Evolutionary conservation across 2,888 invertebrate genomes (phyloP).

Genomic region (Drosophila nr. medialis): DNA sequence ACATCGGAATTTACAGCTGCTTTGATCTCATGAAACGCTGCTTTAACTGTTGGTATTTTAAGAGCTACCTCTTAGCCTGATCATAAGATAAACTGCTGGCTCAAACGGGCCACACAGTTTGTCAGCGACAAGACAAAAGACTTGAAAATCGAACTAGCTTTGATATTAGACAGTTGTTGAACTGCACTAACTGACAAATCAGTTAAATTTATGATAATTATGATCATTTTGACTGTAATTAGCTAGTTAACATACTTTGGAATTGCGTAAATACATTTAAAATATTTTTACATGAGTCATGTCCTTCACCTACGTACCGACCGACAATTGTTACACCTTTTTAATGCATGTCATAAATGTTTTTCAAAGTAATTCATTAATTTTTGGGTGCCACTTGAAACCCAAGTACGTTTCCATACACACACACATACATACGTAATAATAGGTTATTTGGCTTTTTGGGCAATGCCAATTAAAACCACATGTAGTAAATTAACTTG

Average conservation of each 20-base stretch:
- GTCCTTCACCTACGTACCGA: slow-evolving; percentile 56
- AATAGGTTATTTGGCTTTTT: slow-evolving; percentile 20
- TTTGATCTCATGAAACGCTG: slow-evolving; percentile 35
- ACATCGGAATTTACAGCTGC: slow-evolving; percentile 35
- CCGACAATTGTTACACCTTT: slow-evolving; percentile 47
- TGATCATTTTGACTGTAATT: neutral
- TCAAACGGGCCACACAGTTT: slow-evolving; percentile 40
- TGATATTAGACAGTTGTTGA: neutral
- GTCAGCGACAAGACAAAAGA: slow-evolving; percentile 31
- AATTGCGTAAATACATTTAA: neutral
- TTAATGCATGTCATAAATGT: slow-evolving; percentile 39
- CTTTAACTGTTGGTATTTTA: slow-evolving; percentile 33
- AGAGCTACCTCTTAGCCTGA: slow-evolving; percentile 26
- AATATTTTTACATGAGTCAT: slow-evolving; percentile 48
- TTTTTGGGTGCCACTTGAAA: slow-evolving; percentile 47
- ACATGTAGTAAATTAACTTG: slow-evolving; percentile 52
- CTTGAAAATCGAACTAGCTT: slow-evolving; percentile 38
- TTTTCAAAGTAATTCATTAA: slow-evolving; percentile 43
- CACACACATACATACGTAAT: neutral
- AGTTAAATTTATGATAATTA: neutral
- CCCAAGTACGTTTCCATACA: neutral
- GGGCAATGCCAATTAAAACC: slow-evolving; percentile 56
- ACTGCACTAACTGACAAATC: neutral
- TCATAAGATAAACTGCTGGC: slow-evolving; percentile 50
- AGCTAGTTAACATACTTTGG: neutral